These are phyloP conservation scores for Cephalotes varians DNA, from an alignment of 2,888 invertebrate genomes.

Conservation along the genomic window DNA sequence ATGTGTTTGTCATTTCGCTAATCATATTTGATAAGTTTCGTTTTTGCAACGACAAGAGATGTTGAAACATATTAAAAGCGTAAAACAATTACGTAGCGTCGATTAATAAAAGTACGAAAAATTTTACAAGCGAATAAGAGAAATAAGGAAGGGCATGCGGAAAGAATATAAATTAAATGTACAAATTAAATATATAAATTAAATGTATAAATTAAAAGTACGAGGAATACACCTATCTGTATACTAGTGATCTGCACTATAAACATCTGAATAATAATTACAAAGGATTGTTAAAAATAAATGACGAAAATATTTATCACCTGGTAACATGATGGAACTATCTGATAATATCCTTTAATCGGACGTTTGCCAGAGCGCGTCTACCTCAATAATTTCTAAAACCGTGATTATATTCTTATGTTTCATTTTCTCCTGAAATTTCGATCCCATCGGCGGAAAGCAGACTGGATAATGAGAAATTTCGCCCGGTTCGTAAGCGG, in stretches of 20 bases:
- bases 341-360: conserved; percentile 11
- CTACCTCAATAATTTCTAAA: neutral
- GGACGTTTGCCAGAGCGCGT: neutral
- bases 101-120: conserved; percentile 1
- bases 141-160: neutral
- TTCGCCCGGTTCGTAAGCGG: conserved; percentile 39
- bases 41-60: conserved; percentile 5
- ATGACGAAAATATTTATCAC: neutral
- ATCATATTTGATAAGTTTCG: conserved; percentile 18
- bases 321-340: neutral
- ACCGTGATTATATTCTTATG: conserved; percentile 21
- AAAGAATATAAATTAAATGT: conserved; percentile 2
- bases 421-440: conserved; percentile 27
- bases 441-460: conserved; percentile 45
- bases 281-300: neutral
- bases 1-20: conserved; percentile 27
- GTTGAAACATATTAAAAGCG: conserved; percentile 7
- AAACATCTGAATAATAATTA: neutral
- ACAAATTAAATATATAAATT: neutral
- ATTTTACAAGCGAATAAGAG: neutral
- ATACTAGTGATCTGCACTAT: neutral
- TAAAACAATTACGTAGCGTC: conserved; percentile 11
- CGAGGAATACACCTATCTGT: neutral
- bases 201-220: neutral
- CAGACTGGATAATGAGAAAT: conserved; percentile 49